Evolutionary conservation across 2,888 invertebrate genomes (phyloP).

Genomic region (Erebia palarica): DNA sequence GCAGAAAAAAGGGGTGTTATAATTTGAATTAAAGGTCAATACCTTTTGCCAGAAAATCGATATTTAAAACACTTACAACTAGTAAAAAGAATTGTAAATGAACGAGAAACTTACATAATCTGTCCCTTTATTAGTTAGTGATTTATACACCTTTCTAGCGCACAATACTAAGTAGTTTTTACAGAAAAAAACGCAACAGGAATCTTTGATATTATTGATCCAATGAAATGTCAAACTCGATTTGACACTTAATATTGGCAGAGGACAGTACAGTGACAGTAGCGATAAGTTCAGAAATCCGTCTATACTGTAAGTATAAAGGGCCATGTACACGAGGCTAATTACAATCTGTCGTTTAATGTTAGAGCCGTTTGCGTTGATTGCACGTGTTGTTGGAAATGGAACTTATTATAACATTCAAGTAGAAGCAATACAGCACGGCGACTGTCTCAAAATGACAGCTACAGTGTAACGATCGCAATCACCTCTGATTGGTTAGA

Average conservation of each 20-base stretch:
- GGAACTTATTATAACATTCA: too few relatives aligned
- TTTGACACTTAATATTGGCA: neutral
- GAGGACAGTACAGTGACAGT: neutral
- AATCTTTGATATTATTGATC: constrained; percentile 27
- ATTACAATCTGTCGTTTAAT: too few relatives aligned
- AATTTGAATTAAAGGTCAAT: constrained; percentile 5
- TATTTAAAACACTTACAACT: neutral
- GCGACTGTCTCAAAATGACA: too few relatives aligned
- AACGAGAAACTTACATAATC: constrained; percentile 39
- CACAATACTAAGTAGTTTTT: constrained; percentile 12
- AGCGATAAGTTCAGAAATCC: neutral
- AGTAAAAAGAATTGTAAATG: neutral
- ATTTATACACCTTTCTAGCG: constrained; percentile 30
- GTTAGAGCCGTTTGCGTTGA: too few relatives aligned
- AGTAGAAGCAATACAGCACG: too few relatives aligned
- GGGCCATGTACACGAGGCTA: too few relatives aligned
- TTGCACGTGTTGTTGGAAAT: too few relatives aligned
- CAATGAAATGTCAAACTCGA: constrained; percentile 7
- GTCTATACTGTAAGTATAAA: neutral
- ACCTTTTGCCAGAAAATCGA: neutral
- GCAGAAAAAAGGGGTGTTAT: constrained; percentile 1
- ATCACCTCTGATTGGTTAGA: too few relatives aligned
- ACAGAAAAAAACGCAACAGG: neutral
- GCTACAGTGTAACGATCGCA: too few relatives aligned
- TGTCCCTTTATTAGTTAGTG: neutral